Percentiles rank a stretch among this genome's conserved stretches.
phyloP scores from a whole-genome alignment of 2,888 invertebrate genomes.

The Caenorhabditis sp. region DNA sequence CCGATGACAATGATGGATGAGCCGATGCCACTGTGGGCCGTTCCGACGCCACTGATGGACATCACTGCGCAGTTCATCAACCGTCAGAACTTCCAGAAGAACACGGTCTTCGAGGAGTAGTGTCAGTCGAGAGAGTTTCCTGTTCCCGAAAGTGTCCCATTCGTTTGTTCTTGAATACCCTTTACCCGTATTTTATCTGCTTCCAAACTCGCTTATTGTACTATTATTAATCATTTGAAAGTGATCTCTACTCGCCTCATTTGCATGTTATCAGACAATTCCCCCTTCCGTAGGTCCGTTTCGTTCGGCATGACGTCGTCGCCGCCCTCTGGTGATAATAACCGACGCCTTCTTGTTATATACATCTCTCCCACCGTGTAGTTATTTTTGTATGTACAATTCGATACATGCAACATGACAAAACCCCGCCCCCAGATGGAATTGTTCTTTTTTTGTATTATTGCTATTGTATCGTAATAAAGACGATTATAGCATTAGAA shows the following conservation, averaged over 20 bases:
- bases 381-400: constrained; percentile 19
- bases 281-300: background rate
- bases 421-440: constrained; percentile 7
- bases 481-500: constrained; percentile 35
- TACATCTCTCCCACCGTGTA: constrained; percentile 29
- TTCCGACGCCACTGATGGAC: background rate
- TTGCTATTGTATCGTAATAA: constrained; percentile 47
- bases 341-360: constrained; percentile 51
- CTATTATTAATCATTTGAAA: constrained; percentile 43
- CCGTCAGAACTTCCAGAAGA: constrained; percentile 24
- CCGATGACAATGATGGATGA: too few relatives aligned
- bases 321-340: constrained; percentile 45
- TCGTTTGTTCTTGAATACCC: constrained; percentile 31
- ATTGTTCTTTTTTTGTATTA: constrained; percentile 19
- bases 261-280: constrained; percentile 32
- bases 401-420: constrained; percentile 18
- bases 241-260: constrained; percentile 52
- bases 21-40: background rate
- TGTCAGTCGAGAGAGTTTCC: too few relatives aligned
- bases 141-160: constrained; percentile 2
- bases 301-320: background rate
- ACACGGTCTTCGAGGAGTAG: constrained; percentile 40
- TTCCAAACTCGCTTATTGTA: constrained; percentile 32
- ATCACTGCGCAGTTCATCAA: constrained; percentile 38
- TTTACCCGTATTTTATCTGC: constrained; percentile 18